phyloP scores from a whole-genome alignment of 2,113 vertebrate genomes.

The Forbesichthys papilliferus region DNA sequence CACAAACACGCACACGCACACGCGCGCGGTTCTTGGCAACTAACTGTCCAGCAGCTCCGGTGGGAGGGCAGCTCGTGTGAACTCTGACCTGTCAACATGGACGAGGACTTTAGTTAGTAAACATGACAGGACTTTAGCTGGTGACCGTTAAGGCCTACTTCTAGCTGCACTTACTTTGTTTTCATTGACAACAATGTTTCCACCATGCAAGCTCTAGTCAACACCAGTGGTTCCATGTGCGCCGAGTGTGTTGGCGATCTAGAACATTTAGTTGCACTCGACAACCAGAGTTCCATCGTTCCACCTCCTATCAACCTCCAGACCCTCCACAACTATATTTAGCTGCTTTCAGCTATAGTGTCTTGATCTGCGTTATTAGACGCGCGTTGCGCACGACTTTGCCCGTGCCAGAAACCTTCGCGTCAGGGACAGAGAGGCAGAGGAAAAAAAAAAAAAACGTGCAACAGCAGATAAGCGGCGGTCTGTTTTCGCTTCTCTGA shows the following conservation, averaged over 20 bases:
- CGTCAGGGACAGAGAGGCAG: background rate
- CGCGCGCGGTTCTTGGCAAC: background rate
- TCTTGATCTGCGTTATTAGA: background rate
- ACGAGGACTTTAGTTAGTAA: conserved; percentile 72
- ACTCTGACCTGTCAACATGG: conserved; percentile 74
- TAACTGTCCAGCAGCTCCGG: conserved; percentile 3
- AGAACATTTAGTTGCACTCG: conserved; percentile 18
- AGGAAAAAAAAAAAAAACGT: conserved; percentile 29
- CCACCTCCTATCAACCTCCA: conserved; percentile 72
- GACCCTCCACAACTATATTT: conserved; percentile 75
- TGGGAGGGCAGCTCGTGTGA: conserved; percentile 60
- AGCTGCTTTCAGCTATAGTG: conserved; percentile 73
- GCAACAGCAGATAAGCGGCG: conserved; percentile 72
- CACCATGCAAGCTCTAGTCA: background rate
- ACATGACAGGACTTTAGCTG: conserved; percentile 69
- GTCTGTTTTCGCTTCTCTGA: conserved; percentile 75
- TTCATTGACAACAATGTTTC: conserved; percentile 7
- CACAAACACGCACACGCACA: conserved; percentile 21
- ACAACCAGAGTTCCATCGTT: conserved; percentile 74
- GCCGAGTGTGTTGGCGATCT: background rate
- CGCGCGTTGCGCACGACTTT: conserved; percentile 9
- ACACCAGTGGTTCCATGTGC: background rate
- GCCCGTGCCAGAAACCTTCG: conserved; percentile 6
- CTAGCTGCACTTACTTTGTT: conserved; percentile 39
- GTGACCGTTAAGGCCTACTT: conserved; percentile 44